Conservation (phyloP, 1,140 invertebrate genomes). For the Drosophila sulfurigaster region DNA sequence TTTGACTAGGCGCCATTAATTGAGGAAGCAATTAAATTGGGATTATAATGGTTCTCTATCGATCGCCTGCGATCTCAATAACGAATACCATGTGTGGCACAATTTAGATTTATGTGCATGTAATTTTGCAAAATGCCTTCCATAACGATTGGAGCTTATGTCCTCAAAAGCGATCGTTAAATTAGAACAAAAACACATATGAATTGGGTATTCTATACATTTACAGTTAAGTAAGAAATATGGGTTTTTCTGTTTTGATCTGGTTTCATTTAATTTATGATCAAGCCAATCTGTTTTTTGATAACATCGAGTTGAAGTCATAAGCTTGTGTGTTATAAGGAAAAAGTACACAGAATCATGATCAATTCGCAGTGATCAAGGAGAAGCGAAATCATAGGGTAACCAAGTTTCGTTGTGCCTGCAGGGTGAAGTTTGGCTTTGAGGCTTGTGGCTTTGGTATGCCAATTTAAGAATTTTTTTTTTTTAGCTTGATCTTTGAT, state of each 20-base stretch:
- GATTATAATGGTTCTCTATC: constrained; percentile 39
- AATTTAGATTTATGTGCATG: constrained; percentile 73
- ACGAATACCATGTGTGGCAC: constrained; percentile 49
- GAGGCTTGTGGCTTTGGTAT: constrained; percentile 60
- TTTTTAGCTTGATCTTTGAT: constrained; percentile 81
- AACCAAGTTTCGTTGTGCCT: constrained; percentile 59
- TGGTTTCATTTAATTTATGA: constrained; percentile 7
- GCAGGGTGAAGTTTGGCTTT: constrained; percentile 23
- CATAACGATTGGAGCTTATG: constrained; percentile 18
- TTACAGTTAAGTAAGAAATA: constrained; percentile 2
- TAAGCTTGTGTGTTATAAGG: not conserved
- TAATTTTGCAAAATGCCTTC: constrained; percentile 39
- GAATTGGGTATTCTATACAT: constrained; percentile 4
- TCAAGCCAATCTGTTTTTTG: not conserved
- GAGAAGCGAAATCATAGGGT: constrained; percentile 63
- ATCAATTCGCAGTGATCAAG: not conserved
- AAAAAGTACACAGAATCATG: not conserved
- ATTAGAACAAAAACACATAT: constrained; percentile 6
- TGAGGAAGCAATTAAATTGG: constrained; percentile 58
- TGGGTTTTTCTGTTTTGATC: not conserved
- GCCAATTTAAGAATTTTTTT: constrained; percentile 76
- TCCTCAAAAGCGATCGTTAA: constrained; percentile 27
- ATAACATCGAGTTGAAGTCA: not conserved
- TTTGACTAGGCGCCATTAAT: constrained; percentile 43
- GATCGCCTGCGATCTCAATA: constrained; percentile 37